These are phyloP conservation scores for Spondyliosoma cantharus DNA, from an alignment of 2,797 vertebrate species.

Conservation along the genomic window DNA sequence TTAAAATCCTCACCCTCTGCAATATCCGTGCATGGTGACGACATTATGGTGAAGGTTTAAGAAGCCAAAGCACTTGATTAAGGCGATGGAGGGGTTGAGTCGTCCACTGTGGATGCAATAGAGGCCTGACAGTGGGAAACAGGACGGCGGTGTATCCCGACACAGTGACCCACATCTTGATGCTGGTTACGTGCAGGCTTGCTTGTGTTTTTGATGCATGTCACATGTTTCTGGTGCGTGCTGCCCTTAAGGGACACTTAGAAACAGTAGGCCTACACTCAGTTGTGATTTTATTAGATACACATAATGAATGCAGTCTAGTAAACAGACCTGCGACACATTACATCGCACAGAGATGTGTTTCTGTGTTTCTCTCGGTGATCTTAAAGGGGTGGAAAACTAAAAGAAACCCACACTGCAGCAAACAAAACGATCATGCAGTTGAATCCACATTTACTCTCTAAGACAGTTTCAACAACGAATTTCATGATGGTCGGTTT, in stretches of 20 bases:
- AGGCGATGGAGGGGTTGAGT: not conserved
- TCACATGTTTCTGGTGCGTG: not conserved
- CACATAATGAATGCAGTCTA: not conserved
- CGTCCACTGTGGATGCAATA: not conserved
- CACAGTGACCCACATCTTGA: not conserved
- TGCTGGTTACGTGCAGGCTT: not conserved
- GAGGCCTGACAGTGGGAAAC: not conserved
- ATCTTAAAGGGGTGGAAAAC: not conserved
- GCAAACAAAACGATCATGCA: not conserved
- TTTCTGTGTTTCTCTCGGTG: not conserved
- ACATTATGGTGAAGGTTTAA: not conserved
- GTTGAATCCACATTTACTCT: not conserved
- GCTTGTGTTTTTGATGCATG: not conserved
- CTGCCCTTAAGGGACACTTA: not conserved
- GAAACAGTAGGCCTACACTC: not conserved
- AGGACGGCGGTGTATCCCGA: too few species aligned
- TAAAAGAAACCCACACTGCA: not conserved
- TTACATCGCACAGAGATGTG: not conserved
- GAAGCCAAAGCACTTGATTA: not conserved
- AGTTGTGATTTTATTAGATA: constrained; percentile 8
- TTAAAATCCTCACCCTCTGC: not conserved
- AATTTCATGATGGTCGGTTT: not conserved
- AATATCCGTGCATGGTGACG: not conserved
- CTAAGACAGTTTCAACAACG: not conserved
- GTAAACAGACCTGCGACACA: not conserved